A percentile compares a stretch with the other conserved stretches of the same genome.
Conservation (phyloP, 2,113 vertebrate genomes). For the Passer montanus region DNA sequence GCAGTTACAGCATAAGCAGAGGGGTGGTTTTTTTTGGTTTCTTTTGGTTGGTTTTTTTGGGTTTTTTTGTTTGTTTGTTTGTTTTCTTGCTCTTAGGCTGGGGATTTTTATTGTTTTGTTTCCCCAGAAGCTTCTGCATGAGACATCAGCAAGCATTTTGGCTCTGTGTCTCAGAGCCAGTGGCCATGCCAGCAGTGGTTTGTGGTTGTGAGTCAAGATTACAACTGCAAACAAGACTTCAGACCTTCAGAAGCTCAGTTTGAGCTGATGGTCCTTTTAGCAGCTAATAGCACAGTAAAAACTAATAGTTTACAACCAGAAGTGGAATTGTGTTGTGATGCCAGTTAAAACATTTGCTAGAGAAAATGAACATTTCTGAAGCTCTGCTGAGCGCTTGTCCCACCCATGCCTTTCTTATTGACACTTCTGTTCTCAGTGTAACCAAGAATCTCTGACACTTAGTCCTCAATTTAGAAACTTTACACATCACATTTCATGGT, state of each 20-base stretch:
- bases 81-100: not conserved
- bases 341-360: not conserved
- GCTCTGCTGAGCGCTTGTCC: not conserved
- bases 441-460: not conserved
- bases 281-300: not conserved
- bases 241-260: not conserved
- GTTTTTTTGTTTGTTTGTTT: too few species aligned
- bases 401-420: not conserved
- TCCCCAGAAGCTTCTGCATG: not conserved
- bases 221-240: not conserved
- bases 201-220: not conserved
- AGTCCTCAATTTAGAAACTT: not conserved
- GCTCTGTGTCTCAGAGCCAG: not conserved
- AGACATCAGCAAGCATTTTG: not conserved
- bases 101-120: not conserved
- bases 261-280: not conserved
- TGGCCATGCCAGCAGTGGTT: not conserved
- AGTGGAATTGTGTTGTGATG: not conserved
- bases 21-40: not conserved
- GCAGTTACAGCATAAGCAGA: not conserved
- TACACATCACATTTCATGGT: not conserved
- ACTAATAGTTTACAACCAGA: not conserved
- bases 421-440: not conserved
- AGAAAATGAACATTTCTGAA: not conserved
- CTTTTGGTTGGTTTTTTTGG: too few species aligned